A percentile compares a stretch with the other conserved stretches of the same genome.
Conservation (phyloP, 2,113 vertebrate species). For the Amphiprion percula region DNA sequence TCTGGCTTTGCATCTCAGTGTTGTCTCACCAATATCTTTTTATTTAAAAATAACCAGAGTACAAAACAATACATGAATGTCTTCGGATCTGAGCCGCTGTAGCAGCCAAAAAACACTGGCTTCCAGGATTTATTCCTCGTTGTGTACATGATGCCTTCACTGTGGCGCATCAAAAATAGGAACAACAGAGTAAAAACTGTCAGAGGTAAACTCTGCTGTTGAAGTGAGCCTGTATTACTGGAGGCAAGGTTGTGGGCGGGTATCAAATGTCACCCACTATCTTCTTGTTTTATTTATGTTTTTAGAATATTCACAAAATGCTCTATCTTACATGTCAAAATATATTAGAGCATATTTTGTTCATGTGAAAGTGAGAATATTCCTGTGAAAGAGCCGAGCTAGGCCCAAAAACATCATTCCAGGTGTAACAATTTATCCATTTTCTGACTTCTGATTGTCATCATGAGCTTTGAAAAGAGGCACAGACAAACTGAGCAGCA, state of each 20-base stretch:
- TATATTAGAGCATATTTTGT: background rate
- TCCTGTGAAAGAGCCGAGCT: background rate
- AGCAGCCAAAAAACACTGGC: constrained; percentile 15
- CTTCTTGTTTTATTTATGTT: constrained; percentile 8
- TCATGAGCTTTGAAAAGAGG: constrained; percentile 5
- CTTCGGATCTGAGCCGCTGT: constrained; percentile 16
- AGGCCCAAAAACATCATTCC: background rate
- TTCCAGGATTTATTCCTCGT: constrained; percentile 23
- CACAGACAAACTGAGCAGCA: background rate
- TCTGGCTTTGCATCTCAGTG: background rate
- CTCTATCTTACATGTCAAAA: background rate
- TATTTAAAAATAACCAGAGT: constrained; percentile 2
- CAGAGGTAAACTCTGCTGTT: constrained; percentile 26
- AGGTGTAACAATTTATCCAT: background rate
- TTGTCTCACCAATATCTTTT: constrained; percentile 4
- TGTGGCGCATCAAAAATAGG: constrained; percentile 10
- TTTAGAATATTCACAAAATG: constrained; percentile 15
- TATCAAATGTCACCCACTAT: constrained; percentile 20
- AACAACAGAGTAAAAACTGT: constrained; percentile 11
- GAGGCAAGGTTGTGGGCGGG: constrained; percentile 31
- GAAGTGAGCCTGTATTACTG: constrained; percentile 12
- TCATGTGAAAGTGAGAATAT: background rate
- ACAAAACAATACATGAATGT: background rate
- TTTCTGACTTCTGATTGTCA: background rate
- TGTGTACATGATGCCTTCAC: background rate